Evolutionary conservation across 2,888 invertebrate species (phyloP).

Genomic region (Drosophila tripunctata): DNA sequence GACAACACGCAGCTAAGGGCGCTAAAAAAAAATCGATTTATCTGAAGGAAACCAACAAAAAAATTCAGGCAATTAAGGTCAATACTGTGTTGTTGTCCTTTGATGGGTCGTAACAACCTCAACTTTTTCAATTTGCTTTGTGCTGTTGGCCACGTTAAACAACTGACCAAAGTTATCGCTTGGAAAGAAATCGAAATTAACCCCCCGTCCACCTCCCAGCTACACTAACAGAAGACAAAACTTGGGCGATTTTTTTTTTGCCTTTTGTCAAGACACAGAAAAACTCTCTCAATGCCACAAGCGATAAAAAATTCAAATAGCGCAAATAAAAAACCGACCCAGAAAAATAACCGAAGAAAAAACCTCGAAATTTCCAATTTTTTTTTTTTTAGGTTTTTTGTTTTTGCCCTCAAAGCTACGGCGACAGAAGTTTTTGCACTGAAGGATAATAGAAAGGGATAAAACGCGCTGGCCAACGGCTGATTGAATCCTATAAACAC

Average conservation of each 20-base stretch:
- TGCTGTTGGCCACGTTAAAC: conserved; percentile 31
- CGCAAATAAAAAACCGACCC: conserved; percentile 32
- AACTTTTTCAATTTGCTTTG: conserved; percentile 72
- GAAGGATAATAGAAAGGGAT: conserved; percentile 37
- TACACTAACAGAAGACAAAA: neutral
- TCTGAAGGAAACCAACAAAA: conserved; percentile 11
- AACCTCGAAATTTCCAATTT: conserved; percentile 26
- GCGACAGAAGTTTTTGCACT: conserved; percentile 23
- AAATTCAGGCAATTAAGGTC: conserved; percentile 69
- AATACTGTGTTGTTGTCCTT: conserved; percentile 41
- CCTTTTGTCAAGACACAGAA: conserved; percentile 6
- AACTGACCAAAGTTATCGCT: conserved; percentile 62
- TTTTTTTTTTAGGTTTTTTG: neutral
- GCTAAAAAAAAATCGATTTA: conserved; percentile 60
- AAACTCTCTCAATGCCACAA: conserved; percentile 31
- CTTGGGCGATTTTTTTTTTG: neutral
- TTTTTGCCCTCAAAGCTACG: neutral
- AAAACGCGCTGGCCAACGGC: conserved; percentile 31
- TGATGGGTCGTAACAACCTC: conserved; percentile 57
- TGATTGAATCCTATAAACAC: conserved; percentile 54
- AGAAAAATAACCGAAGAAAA: conserved; percentile 15
- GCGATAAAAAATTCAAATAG: conserved; percentile 74
- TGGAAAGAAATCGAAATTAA: conserved; percentile 58
- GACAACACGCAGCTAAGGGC: conserved; percentile 22
- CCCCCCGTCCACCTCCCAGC: neutral